Base-by-base conservation (phyloP, 2,797 vertebrate genomes). In the Glyptemys insculpta region DNA sequence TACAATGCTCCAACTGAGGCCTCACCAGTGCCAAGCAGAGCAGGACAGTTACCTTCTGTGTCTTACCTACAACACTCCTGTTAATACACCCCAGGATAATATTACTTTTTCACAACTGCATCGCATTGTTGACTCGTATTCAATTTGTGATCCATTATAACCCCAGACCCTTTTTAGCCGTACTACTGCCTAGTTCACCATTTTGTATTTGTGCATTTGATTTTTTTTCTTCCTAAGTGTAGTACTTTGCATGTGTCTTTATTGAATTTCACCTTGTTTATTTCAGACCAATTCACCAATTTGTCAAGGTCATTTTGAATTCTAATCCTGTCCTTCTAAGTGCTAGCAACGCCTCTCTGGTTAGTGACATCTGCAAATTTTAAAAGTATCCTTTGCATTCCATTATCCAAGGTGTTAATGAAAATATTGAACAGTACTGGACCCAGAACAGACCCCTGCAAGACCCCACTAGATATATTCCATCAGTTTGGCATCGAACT, bases 141-240 rank as follows among this genome's bases (percentile, higher is more conserved):
- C 62, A 68, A 5, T 68, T 5, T 68, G 34, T 37, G 34, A n/a
- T 37, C 62, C 62, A 68, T 68, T 8, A 8, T n/a, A 68, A 68
- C 16, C 86, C n/a, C 56, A 59, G 50, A 41, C 5, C 5, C 0
- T 12, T 59, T 15, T 34, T 4, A 8, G 12, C 16, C 23, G 74
- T 82, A 56, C 4, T 15, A n/a, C 1, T 2, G 1, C 23, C 4
- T 29, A 3, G 2, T 68, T 76, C 44, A 6, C 41, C 18, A 34
- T 37, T 68, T 37, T 68, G 34, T 21, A 37, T 37, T 21, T n/a
- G 34, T n/a, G 34, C 34, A 37, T 68, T n/a, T 37, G 62, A 19
- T 68, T 37, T 68, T 21, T 65, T 62, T 68, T 34, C 31, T 65
- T 68, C 18, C 62, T 37, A 37, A 37, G 62, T n/a, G 16, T 68